Base-by-base conservation (phyloP, 2,113 vertebrate species). In the Riparia riparia region DNA sequence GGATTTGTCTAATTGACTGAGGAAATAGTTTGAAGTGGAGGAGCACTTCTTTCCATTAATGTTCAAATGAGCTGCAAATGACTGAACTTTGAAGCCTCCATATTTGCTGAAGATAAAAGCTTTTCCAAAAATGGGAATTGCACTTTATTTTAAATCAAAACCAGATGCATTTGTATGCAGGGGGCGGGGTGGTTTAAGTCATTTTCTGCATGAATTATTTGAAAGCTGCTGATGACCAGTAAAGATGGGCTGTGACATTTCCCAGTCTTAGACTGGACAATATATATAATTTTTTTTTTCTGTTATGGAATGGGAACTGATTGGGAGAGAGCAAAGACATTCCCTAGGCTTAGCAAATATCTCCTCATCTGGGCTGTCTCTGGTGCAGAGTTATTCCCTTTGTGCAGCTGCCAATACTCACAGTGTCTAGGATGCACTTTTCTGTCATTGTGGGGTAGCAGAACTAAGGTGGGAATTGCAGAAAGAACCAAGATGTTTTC, bases 1-100 rank as follows among this genome's bases (percentile, higher is more conserved):
- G 96, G 97, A 97, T 98, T 98, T 98, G 96, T 98, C 95, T 98
- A 97, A 98, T 98, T 97, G 98, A 97, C 96, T 97, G 97, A 98
- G 88, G 97, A 98, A 97, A 97, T 94, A 96, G 97, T 97, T 97
- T 96, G 97, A 97, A 98, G 96, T 97, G 89, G 95, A 97, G 94
- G 96, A 98, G 96, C 93, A 87, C 95, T 97, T 98, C 96, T 98
- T 98, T 97, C 98, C 96, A 97, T 97, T 98, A 98, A 97, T 80
- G 96, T 96, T 98, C 94, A 97, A 97, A 97, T 97, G 95, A 98
- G 95, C 96, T 97, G 94, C 95, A 97, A 97, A 97, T 97, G 97
- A 93, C 96, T 96, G 94, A 96, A 97, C 92, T 96, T 89, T 8
- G 74, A 87, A 97, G 93, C 57, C 56, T 96, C 90, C 69, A n/a